Base-by-base conservation (phyloP, 2,113 vertebrate species). In the Zonotrichia leucophrys region DNA sequence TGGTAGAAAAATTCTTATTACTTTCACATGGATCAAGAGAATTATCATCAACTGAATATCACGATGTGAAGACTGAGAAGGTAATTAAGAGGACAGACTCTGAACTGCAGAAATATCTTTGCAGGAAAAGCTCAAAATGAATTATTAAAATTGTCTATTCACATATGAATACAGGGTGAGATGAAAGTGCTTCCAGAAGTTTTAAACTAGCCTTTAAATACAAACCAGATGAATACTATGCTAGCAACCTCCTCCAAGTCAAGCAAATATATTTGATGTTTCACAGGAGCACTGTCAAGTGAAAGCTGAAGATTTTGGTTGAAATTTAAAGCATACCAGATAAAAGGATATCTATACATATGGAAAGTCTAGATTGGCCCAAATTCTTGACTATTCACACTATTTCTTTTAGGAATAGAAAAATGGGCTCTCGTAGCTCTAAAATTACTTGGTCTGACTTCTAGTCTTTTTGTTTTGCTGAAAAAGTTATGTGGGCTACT, bases 81-180 rank as follows among this genome's bases (percentile, higher is more conserved):
- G 25, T 86, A 95, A 96, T 97, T 97, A 94, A 73, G 14, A 89
- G 67, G 72, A 84, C 19, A 88, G 82, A 66, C 58, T 80, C 49
- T 86, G 83, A 91, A 79, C 37, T 83, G 55, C 87, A 94, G 47
- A 31, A 92, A 77, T 87, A 87, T 15, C 44, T 94, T 96, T 85
- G 27, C 59, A 92, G 33, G 33, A 73, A 86, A 44, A 83, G 42
- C 27, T 82, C 35, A 83, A 47, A 84, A 83, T 90, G 35, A 90
- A 93, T 94, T 95, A 93, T 94, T 96, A 90, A 96, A 93, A 84
- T 84, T 94, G 50, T 81, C 46, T 86, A 52, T 90, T 95, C 78
- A 70, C 21, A 42, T 91, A 82, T n/a, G 47, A 96, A 88, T 92
- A 81, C 86, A 75, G 37, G 20, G 46, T 78, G 74, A 95, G 72